Conservation (phyloP, 2,113 vertebrate genomes). For the Aptenodytes forsteri region DNA sequence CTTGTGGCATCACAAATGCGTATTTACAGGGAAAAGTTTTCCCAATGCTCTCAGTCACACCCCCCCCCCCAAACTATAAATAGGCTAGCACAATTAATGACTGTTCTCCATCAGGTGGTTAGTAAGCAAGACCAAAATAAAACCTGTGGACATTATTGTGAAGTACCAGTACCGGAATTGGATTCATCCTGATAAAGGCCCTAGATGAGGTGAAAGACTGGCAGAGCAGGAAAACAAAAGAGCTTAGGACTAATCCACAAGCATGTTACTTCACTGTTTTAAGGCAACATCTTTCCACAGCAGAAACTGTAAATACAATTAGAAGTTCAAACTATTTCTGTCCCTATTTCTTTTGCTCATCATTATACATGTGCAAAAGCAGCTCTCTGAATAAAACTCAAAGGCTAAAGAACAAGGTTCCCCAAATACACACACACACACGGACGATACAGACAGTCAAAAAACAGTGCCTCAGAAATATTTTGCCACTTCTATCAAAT, state of each 20-base stretch:
- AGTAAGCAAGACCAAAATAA: neutral
- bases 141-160: neutral
- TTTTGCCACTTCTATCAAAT: neutral
- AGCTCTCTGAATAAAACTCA: neutral
- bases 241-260: neutral
- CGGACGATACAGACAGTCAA: neutral
- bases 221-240: neutral
- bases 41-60: neutral
- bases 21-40: neutral
- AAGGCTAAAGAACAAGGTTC: neutral
- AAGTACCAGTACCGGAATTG: neutral
- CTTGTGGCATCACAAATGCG: rapidly evolving
- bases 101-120: neutral
- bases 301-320: neutral
- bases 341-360: neutral
- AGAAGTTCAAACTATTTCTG: neutral
- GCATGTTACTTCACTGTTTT: neutral
- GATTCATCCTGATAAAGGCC: neutral
- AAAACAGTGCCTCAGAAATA: neutral
- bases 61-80: neutral
- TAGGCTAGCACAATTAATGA: neutral
- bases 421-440: neutral
- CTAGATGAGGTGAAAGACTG: neutral
- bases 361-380: neutral
- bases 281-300: neutral